Percentiles rank a stretch among this genome's conserved stretches.
phyloP scores from a whole-genome alignment of 2,888 invertebrate genomes.

The Rhagonycha lutea region DNA sequence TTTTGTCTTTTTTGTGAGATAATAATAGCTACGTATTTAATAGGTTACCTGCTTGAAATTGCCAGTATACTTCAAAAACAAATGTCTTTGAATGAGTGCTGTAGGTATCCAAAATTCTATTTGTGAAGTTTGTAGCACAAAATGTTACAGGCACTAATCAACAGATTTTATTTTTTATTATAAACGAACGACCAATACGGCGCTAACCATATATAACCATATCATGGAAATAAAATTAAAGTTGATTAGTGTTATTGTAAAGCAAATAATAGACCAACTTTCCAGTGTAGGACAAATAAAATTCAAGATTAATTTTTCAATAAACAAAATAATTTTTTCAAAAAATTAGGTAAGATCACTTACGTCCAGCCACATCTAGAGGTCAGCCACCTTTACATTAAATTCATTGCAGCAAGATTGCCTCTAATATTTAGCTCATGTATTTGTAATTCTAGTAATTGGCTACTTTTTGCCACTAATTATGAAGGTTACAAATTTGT shows the following conservation, averaged over 20 bases:
- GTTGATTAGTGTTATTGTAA: neutral
- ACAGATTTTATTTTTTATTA: neutral
- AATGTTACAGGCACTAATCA: neutral
- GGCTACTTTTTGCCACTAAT: too few species aligned
- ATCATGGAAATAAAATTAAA: neutral
- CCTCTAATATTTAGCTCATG: too few species aligned
- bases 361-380: too few species aligned
- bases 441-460: too few species aligned
- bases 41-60: neutral
- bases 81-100: conserved; percentile 6
- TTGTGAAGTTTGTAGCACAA: neutral
- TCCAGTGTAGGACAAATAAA: neutral
- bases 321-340: neutral
- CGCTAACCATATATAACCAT: too few species aligned
- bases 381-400: too few species aligned
- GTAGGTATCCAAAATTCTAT: neutral
- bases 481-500: too few species aligned
- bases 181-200: too few species aligned
- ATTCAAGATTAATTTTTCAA: neutral
- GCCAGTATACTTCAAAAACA: conserved; percentile 3
- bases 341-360: too few species aligned
- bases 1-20: neutral
- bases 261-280: neutral
- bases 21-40: neutral
- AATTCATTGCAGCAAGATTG: too few species aligned